Conservation (phyloP, 1,140 invertebrate species). For the Tribolium madens region DNA sequence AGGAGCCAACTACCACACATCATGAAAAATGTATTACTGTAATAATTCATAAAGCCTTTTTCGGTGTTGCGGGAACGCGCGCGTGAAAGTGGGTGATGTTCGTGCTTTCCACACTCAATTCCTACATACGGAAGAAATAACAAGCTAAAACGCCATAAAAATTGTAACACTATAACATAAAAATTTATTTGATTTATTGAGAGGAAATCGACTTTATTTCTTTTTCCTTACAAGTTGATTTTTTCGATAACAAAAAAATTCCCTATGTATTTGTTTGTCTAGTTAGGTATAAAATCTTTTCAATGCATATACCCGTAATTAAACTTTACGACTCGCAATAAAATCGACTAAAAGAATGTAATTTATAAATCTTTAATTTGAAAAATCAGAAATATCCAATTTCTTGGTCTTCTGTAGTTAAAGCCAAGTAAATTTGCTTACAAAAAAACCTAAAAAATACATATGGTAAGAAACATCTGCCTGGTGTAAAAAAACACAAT, state of each 20-base stretch:
- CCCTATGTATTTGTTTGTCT: not conserved
- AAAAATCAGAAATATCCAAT: no score
- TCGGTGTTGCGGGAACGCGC: conserved; percentile 12
- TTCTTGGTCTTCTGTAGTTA: no score
- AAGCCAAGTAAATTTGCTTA: not conserved
- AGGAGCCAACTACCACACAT: conserved; percentile 16
- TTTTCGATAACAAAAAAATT: no score
- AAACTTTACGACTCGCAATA: no score
- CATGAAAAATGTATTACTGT: conserved; percentile 29
- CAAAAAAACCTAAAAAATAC: not conserved
- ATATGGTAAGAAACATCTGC: not conserved
- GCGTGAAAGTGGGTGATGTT: conserved; percentile 25
- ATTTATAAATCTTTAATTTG: no score
- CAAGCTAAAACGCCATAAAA: not conserved
- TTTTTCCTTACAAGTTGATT: not conserved
- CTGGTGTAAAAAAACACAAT: not conserved
- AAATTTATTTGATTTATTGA: not conserved
- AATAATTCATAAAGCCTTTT: conserved; percentile 28
- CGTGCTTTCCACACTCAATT: conserved; percentile 1
- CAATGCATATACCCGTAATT: no score
- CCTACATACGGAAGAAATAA: not conserved
- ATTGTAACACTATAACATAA: not conserved
- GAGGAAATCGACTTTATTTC: not conserved
- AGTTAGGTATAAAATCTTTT: not conserved
- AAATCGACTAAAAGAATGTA: no score